Conservation (phyloP, 2,113 vertebrate genomes). For the Gymnorhina tibicen region DNA sequence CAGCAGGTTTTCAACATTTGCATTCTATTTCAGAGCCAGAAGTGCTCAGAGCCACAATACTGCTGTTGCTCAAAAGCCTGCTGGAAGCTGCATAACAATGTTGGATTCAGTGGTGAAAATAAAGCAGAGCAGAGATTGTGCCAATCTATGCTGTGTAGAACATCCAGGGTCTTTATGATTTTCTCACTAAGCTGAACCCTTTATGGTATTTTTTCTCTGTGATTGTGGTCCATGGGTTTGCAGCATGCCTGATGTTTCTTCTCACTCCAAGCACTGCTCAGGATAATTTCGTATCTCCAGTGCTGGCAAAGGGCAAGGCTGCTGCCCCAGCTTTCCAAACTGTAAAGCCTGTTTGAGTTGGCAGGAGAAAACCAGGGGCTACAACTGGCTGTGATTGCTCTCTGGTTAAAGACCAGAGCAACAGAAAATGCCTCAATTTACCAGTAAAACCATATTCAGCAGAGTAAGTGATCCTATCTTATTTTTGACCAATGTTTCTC, state of each 20-base stretch:
- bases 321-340: not conserved
- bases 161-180: not conserved
- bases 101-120: not conserved
- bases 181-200: not conserved
- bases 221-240: not conserved
- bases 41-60: not conserved
- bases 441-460: not conserved
- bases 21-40: not conserved
- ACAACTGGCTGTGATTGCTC: not conserved
- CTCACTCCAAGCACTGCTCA: not conserved
- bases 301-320: not conserved
- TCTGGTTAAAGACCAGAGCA: not conserved
- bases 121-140: not conserved
- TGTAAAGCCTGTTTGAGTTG: not conserved
- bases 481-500: not conserved
- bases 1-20: not conserved
- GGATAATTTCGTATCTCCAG: not conserved
- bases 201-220: not conserved
- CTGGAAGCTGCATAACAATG: not conserved
- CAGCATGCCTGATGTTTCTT: not conserved
- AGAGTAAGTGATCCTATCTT: not conserved
- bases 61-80: not conserved
- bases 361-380: not conserved
- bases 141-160: not conserved
- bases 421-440: not conserved